These are phyloP conservation scores for Stenotaenia linearis DNA, from an alignment of 2,888 invertebrate genomes.

Conservation along the genomic window DNA sequence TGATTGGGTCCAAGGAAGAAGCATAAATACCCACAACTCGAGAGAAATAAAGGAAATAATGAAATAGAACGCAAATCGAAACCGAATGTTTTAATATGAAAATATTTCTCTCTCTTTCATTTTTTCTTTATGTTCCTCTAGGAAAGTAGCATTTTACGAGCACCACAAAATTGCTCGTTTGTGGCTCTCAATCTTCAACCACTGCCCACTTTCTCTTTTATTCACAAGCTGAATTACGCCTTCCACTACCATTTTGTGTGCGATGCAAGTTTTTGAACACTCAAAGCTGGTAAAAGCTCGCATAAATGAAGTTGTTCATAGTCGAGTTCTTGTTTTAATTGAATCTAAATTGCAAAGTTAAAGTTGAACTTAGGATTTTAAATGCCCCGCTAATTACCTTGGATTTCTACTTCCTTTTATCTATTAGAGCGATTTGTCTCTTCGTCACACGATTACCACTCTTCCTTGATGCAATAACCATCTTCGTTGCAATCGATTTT, in stretches of 20 bases:
- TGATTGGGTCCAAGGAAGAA: not conserved
- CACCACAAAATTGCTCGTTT: not conserved
- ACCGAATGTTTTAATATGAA: not conserved
- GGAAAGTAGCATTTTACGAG: not conserved
- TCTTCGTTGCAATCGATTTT: not conserved
- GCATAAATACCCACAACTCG: not conserved
- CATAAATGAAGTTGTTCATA: not conserved
- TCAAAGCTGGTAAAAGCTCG: too few relatives aligned
- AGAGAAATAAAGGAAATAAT: not conserved
- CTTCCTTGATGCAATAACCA: not conserved
- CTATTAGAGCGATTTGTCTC: not conserved
- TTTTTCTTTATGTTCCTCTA: not conserved
- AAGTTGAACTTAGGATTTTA: not conserved
- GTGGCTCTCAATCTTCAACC: constrained; percentile 7
- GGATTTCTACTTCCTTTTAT: not conserved
- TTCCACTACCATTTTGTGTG: not conserved
- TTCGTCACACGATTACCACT: not conserved
- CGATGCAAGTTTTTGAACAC: not conserved
- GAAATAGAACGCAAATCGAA: not conserved
- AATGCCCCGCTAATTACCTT: not conserved
- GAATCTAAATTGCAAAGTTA: not conserved
- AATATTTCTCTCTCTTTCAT: not conserved
- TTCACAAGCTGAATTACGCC: not conserved
- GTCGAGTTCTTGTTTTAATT: not conserved
- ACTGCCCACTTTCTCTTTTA: constrained; percentile 11